A percentile compares a stretch with the other conserved stretches of the same genome.
These are phyloP conservation scores for Lymantria dispar DNA, from an alignment of 2,888 invertebrate species.

Conservation along the genomic window DNA sequence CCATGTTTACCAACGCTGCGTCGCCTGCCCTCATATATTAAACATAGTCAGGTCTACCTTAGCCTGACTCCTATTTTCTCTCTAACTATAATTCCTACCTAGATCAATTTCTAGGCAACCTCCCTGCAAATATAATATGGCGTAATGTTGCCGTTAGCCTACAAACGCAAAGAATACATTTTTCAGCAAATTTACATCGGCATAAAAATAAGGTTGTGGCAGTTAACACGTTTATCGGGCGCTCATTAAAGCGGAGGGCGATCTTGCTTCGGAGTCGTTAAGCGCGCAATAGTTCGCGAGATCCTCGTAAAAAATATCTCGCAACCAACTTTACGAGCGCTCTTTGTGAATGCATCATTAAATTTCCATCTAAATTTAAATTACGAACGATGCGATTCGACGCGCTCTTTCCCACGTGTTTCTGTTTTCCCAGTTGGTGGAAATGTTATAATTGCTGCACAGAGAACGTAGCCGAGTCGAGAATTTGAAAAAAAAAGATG, in stretches of 20 bases:
- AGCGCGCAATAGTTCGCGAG: conserved; percentile 83
- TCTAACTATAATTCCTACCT: conserved; percentile 33
- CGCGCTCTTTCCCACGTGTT: conserved; percentile 77
- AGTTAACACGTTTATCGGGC: conserved; percentile 82
- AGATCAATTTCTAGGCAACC: conserved; percentile 37
- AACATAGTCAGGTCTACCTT: conserved; percentile 71
- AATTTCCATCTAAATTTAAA: conserved; percentile 83
- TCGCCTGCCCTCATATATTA: conserved; percentile 81
- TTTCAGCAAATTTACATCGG: conserved; percentile 78
- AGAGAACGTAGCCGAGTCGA: conserved; percentile 76
- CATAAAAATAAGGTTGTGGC: conserved; percentile 81
- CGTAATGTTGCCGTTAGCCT: conserved; percentile 47
- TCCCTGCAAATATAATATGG: conserved; percentile 42
- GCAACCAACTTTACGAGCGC: conserved; percentile 81
- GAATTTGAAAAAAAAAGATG: conserved; percentile 80
- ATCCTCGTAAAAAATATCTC: conserved; percentile 83
- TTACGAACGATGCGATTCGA: conserved; percentile 76
- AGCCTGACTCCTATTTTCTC: conserved; percentile 45
- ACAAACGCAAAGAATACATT: conserved; percentile 77
- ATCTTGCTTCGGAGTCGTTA: conserved; percentile 82
- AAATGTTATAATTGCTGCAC: conserved; percentile 82
- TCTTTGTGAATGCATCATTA: conserved; percentile 83
- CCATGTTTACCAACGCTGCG: conserved; percentile 75
- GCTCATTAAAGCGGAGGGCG: conserved; percentile 81
- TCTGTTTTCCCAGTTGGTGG: conserved; percentile 80